phyloP scores from a whole-genome alignment of 2,113 vertebrate species.

The Corythornis cristatus region DNA sequence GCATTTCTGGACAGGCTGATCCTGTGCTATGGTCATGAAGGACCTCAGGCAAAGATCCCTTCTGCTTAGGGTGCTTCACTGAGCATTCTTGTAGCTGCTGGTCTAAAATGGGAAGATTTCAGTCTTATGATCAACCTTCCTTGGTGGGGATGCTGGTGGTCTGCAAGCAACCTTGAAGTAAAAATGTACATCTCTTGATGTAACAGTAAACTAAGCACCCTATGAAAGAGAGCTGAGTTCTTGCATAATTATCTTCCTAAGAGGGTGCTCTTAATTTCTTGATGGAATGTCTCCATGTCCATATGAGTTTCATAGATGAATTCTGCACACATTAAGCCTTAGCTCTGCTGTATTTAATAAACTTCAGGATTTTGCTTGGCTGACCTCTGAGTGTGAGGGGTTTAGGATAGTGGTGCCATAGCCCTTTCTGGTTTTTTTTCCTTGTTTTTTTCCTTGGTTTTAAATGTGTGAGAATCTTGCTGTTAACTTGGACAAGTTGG shows the following conservation, averaged over 20 bases:
- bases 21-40: background rate
- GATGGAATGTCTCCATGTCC: background rate
- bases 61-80: background rate
- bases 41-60: background rate
- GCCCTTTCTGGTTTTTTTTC: background rate
- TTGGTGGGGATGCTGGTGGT: background rate
- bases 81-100: background rate
- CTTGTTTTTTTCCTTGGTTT: background rate
- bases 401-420: background rate
- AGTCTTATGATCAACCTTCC: rapidly evolving
- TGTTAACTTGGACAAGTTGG: background rate
- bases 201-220: background rate
- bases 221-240: background rate
- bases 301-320: background rate
- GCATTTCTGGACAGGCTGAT: background rate
- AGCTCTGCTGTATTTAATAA: background rate
- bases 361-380: background rate
- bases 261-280: background rate
- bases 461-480: background rate
- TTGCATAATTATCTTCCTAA: background rate
- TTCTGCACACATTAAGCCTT: background rate
- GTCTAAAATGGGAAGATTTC: background rate
- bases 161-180: background rate
- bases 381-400: background rate
- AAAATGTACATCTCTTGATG: background rate